Percentiles rank a stretch among this genome's conserved stretches.
These are phyloP conservation scores for Syngnathoides biaculeatus DNA, from an alignment of 2,113 vertebrate species.

Conservation along the genomic window DNA sequence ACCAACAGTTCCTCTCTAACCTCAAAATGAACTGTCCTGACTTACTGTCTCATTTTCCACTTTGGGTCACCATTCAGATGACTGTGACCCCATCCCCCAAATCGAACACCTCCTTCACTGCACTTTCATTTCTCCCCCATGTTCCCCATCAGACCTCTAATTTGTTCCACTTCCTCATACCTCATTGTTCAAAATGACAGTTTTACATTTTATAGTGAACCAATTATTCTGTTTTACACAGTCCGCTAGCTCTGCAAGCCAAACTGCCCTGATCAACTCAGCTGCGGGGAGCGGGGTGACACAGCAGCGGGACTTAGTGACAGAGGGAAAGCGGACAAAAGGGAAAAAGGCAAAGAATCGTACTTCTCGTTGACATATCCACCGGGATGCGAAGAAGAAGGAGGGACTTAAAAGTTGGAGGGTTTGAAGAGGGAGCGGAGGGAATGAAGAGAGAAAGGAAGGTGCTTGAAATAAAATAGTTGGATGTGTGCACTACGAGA, in stretches of 20 bases:
- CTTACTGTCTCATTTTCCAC: conserved; percentile 19
- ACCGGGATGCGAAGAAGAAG: conserved; percentile 29
- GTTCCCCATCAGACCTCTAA: conserved; percentile 64
- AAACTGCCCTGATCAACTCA: conserved; percentile 59
- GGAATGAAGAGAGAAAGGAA: not conserved
- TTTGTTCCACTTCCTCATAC: conserved; percentile 73
- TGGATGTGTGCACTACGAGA: conserved; percentile 15
- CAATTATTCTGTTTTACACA: conserved; percentile 75
- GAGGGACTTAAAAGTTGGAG: conserved; percentile 35
- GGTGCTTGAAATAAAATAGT: conserved; percentile 26
- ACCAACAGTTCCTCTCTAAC: conserved; percentile 19
- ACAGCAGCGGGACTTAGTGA: conserved; percentile 5
- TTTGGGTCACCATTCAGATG: conserved; percentile 55
- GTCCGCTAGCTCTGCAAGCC: conserved; percentile 60
- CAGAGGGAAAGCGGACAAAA: conserved; percentile 11
- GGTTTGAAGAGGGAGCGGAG: conserved; percentile 31
- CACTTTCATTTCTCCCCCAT: conserved; percentile 26
- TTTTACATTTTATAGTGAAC: conserved; percentile 72
- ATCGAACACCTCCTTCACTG: conserved; percentile 31
- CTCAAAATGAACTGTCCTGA: conserved; percentile 27
- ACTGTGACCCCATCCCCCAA: conserved; percentile 28
- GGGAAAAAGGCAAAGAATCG: conserved; percentile 35
- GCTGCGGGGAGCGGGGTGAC: conserved; percentile 17
- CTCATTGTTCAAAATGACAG: conserved; percentile 75
- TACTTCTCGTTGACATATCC: conserved; percentile 41